These are phyloP conservation scores for Enoplosus armatus DNA, from an alignment of 2,797 vertebrate species.

Conservation along the genomic window DNA sequence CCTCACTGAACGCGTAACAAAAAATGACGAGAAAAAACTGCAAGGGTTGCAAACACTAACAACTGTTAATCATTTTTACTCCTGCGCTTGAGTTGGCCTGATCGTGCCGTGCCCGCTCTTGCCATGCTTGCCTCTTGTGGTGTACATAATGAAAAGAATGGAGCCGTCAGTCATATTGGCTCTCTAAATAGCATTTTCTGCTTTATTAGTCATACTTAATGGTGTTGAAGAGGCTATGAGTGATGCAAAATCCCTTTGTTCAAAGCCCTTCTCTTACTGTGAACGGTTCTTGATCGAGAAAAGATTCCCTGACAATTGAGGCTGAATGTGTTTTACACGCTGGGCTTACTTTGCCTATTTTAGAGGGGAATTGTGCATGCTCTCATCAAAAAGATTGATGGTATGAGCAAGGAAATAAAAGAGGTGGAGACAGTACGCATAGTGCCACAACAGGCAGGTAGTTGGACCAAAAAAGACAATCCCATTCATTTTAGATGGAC, in stretches of 20 bases:
- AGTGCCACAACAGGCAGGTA: slow-evolving; percentile 64
- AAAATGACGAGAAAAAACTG: slow-evolving; percentile 65
- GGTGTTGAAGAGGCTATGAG: slow-evolving; percentile 80
- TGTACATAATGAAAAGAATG: slow-evolving; percentile 82
- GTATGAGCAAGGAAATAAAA: slow-evolving; percentile 65
- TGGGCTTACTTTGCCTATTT: slow-evolving; percentile 81
- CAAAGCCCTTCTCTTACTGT: slow-evolving; percentile 71
- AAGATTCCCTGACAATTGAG: slow-evolving; percentile 79
- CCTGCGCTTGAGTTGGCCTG: slow-evolving; percentile 56
- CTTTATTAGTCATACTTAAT: slow-evolving; percentile 89
- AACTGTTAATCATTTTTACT: slow-evolving; percentile 78
- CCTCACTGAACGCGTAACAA: slow-evolving; percentile 62
- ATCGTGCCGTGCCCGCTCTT: slow-evolving; percentile 54
- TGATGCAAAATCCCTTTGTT: slow-evolving; percentile 82
- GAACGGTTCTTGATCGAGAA: slow-evolving; percentile 77
- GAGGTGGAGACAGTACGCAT: slow-evolving; percentile 61
- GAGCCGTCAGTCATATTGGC: slow-evolving; percentile 84
- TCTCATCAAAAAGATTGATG: slow-evolving; percentile 80
- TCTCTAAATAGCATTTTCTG: slow-evolving; percentile 87
- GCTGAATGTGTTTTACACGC: slow-evolving; percentile 80
- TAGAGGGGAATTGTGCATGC: slow-evolving; percentile 68
- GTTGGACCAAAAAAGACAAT: slow-evolving; percentile 60
- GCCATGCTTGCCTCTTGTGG: slow-evolving; percentile 70
- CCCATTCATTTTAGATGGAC: slow-evolving; percentile 70
- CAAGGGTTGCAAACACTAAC: slow-evolving; percentile 74